Evolutionary conservation across 2,113 vertebrate genomes (phyloP).

Genomic region (Eretmochelys imbricata): DNA sequence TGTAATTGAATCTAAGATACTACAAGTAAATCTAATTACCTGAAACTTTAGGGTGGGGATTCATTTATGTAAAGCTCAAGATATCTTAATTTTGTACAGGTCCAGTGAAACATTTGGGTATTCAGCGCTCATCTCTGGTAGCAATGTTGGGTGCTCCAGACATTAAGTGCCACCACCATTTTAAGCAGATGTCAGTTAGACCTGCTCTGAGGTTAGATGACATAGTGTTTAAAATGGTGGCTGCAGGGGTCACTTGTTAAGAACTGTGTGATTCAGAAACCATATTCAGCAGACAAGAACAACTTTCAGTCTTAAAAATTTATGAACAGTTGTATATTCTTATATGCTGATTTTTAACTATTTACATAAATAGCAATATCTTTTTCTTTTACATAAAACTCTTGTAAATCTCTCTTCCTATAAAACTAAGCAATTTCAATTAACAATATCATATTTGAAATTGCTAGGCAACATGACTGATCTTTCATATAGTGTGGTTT

Average conservation of each 20-base stretch:
- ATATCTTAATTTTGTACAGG: neutral
- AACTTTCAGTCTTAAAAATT: neutral
- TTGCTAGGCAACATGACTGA: neutral
- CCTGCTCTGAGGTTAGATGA: neutral
- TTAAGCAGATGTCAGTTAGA: neutral
- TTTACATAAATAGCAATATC: neutral
- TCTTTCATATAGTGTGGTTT: neutral
- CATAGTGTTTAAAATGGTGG: neutral
- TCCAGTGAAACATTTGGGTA: neutral
- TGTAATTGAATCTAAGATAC: neutral
- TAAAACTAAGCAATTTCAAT: neutral
- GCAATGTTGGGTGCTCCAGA: neutral
- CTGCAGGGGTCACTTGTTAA: too few relatives aligned
- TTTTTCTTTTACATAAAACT: rapidly evolving
- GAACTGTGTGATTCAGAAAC: neutral
- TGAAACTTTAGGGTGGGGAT: neutral
- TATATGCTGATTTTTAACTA: neutral
- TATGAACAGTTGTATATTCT: neutral
- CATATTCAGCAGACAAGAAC: neutral
- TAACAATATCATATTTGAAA: neutral
- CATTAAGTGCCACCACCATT: neutral
- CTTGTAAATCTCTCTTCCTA: neutral
- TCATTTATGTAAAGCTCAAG: neutral
- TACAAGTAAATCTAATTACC: neutral
- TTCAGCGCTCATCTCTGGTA: neutral